Evolutionary conservation across 2,797 vertebrate species (phyloP).

Genomic region (Molothrus ater): DNA sequence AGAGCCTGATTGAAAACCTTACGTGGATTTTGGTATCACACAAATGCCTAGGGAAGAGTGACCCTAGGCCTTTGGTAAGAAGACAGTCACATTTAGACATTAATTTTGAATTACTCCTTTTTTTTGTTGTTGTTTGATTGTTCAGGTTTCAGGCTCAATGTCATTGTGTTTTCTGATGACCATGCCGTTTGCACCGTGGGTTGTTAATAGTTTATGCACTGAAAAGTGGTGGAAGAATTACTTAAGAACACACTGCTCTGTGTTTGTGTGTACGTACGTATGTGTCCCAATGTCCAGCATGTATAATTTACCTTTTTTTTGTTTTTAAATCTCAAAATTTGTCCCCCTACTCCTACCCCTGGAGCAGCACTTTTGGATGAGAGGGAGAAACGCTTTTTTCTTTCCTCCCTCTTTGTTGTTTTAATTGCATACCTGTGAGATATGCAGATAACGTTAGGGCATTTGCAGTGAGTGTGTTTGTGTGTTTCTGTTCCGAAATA

Average conservation of each 20-base stretch:
- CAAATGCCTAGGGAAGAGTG: not conserved
- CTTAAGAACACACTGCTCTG: conserved; percentile 55
- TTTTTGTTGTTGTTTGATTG: not conserved
- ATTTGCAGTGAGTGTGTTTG: conserved; percentile 66
- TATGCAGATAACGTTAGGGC: conserved; percentile 65
- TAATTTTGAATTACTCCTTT: conserved; percentile 3
- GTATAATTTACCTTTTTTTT: conserved; percentile 53
- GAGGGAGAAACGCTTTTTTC: conserved; percentile 45
- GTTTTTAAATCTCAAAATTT: not conserved
- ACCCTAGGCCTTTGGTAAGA: not conserved
- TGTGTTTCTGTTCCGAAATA: conserved; percentile 63
- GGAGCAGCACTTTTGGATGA: conserved; percentile 77
- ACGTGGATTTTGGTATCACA: not conserved
- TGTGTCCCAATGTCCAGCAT: conserved; percentile 36
- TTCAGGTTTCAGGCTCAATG: conserved; percentile 28
- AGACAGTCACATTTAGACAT: not conserved
- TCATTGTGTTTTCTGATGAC: conserved; percentile 1
- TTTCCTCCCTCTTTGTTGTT: conserved; percentile 46
- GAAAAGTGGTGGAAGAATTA: conserved; percentile 49
- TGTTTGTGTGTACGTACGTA: conserved; percentile 48
- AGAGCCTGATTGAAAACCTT: not conserved
- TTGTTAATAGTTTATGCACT: conserved; percentile 59
- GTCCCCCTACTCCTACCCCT: conserved; percentile 28
- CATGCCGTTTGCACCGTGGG: conserved; percentile 32
- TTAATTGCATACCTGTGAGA: conserved; percentile 69